A percentile compares a stretch with the other conserved stretches of the same genome.
phyloP scores from a whole-genome alignment of 1,140 invertebrate genomes.

The Stratiolaelaps scimitus region DNA sequence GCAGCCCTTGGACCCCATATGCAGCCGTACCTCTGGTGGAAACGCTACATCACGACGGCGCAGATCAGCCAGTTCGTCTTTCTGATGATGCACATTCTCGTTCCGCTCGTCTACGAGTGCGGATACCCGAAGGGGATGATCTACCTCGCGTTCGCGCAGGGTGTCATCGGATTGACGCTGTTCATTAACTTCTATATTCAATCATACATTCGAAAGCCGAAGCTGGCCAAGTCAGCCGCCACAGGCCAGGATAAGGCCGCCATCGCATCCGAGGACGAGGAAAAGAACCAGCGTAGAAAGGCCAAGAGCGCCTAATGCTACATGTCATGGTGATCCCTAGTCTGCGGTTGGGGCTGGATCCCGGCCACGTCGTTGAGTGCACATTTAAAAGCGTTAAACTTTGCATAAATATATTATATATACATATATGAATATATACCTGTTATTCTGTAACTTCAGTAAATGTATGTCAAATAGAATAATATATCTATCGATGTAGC shows the following conservation, averaged over 20 bases:
- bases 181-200: constrained; percentile 82
- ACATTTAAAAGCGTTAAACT: no score
- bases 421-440: no score
- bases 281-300: not conserved
- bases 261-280: not conserved
- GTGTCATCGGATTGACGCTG: constrained; percentile 44
- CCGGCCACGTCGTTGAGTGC: not conserved
- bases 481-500: no score
- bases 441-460: no score
- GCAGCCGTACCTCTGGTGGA: constrained; percentile 47
- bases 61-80: constrained; percentile 41
- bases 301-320: not conserved
- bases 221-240: not conserved
- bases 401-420: no score
- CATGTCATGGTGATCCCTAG: not conserved
- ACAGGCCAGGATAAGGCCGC: not conserved
- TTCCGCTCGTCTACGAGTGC: constrained; percentile 19
- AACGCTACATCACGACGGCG: constrained; percentile 46
- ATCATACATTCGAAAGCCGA: constrained; percentile 50
- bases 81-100: constrained; percentile 4
- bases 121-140: constrained; percentile 24
- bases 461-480: no score
- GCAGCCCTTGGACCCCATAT: constrained; percentile 44
- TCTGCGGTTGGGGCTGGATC: not conserved
- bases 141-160: constrained; percentile 12